A percentile compares a stretch with the other conserved stretches of the same genome.
Conservation (phyloP, 2,113 vertebrate species). For the Marmota flaviventris region DNA sequence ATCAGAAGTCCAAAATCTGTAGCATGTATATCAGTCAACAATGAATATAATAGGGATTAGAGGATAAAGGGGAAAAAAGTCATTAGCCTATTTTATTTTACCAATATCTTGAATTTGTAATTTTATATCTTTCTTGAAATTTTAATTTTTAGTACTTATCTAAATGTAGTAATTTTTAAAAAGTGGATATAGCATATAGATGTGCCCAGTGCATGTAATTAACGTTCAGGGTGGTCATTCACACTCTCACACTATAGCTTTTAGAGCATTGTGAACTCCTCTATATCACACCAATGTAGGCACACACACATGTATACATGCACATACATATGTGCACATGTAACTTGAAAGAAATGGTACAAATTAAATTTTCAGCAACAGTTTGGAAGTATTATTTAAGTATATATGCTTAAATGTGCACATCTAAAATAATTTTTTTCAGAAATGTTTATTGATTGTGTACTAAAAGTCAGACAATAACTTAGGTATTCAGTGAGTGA, state of each 20-base stretch:
- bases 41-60: neutral
- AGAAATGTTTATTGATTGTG: neutral
- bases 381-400: neutral
- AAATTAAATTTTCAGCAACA: neutral
- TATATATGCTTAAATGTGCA: neutral
- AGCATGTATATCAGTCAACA: neutral
- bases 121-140: neutral
- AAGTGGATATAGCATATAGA: neutral
- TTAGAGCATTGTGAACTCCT: neutral
- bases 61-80: neutral
- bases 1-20: neutral
- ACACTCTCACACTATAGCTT: neutral
- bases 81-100: neutral
- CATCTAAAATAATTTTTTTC: neutral
- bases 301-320: neutral
- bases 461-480: neutral
- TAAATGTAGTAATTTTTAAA: neutral
- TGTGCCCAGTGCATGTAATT: neutral
- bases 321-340: too few relatives aligned
- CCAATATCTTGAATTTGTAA: neutral
- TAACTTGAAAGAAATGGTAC: neutral
- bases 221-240: neutral
- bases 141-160: neutral
- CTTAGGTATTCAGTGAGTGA: neutral
- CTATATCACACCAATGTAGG: neutral